Base-by-base conservation (phyloP, 2,113 vertebrate species). In the Solenodon paradoxus region DNA sequence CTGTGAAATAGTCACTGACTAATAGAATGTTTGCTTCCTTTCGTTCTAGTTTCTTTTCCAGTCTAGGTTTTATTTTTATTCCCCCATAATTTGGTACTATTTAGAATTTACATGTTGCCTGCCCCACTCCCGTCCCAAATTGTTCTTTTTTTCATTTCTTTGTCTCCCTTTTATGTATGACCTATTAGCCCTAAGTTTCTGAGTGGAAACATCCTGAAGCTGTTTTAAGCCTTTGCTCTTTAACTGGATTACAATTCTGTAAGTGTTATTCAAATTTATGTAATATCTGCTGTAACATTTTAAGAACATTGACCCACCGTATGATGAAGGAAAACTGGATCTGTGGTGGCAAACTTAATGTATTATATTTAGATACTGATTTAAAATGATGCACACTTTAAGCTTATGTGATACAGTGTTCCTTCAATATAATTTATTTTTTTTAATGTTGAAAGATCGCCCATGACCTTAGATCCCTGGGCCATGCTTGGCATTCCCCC, bases 221-320 rank as follows among this genome's bases (percentile, higher is more conserved):
- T 9, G 7, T 17, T 3, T 42, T 63, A 32, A 22, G 13, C 35
- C 15, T 42, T 13, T 55, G 15, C 1, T 53, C 38, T 30, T 71
- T 66, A 28, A 82, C 3, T 0, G 11, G 16, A 15, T 87, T 92
- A 66, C 3, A 53, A 20, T 57, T 92, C 19, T 88, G 7, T 16
- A n/a, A 26, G 30, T 30, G 16, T 64, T 94, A n/a, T 78, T 89
- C 32, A 49, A 12, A 80, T 68, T 88, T 87, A 16, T 69, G 16
- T n/a, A 53, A 81, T 47, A 72, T 86, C 28, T 63, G 2, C 26
- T 86, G 4, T 7, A 85, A 78, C 28, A 35, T n/a, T n/a, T n/a
- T n/a, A n/a, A n/a, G n/a, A n/a, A n/a, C n/a, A n/a, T n/a, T n/a
- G n/a, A n/a, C n/a, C n/a, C n/a, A n/a, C n/a, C n/a, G n/a, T n/a